phyloP scores from a whole-genome alignment of 2,113 vertebrate species.

The Pangasianodon gigas region DNA sequence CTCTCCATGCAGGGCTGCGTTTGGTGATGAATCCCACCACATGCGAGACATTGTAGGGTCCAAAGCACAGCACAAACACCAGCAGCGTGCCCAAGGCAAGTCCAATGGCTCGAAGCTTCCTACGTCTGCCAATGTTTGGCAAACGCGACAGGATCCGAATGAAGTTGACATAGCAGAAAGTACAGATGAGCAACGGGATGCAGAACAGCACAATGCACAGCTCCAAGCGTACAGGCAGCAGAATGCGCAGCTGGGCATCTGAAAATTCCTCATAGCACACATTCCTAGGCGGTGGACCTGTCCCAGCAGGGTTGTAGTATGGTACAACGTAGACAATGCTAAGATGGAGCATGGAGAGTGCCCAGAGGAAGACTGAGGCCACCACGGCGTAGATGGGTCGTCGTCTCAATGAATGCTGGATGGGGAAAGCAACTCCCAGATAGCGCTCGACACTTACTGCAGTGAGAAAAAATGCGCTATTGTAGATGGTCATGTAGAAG shows the following conservation, averaged over 20 bases:
- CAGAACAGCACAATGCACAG: slow-evolving; percentile 79
- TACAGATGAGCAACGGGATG: slow-evolving; percentile 76
- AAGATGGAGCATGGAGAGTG: slow-evolving; percentile 74
- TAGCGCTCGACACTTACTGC: slow-evolving; percentile 87
- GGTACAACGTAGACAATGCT: slow-evolving; percentile 79
- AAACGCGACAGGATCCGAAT: slow-evolving; percentile 70
- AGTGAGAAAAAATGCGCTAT: slow-evolving; percentile 83
- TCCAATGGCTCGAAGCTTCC: slow-evolving; percentile 73
- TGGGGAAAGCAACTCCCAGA: slow-evolving; percentile 83
- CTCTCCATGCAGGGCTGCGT: slow-evolving; percentile 76
- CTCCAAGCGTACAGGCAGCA: slow-evolving; percentile 80
- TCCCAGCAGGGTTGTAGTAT: slow-evolving; percentile 52
- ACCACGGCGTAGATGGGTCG: slow-evolving; percentile 68
- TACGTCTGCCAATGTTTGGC: slow-evolving; percentile 69
- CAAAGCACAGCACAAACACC: slow-evolving; percentile 81
- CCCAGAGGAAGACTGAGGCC: slow-evolving; percentile 78
- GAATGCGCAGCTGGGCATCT: slow-evolving; percentile 66
- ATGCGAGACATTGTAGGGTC: slow-evolving; percentile 87
- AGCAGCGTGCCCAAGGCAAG: slow-evolving; percentile 75
- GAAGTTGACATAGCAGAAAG: slow-evolving; percentile 78
- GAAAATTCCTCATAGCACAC: slow-evolving; percentile 80
- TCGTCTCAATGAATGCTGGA: slow-evolving; percentile 76
- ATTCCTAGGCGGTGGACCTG: neutral
- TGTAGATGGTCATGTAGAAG: slow-evolving; percentile 90
- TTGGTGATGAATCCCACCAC: slow-evolving; percentile 74